These are phyloP conservation scores for Hymenopus coronatus DNA, from an alignment of 2,888 invertebrate genomes.

Conservation along the genomic window DNA sequence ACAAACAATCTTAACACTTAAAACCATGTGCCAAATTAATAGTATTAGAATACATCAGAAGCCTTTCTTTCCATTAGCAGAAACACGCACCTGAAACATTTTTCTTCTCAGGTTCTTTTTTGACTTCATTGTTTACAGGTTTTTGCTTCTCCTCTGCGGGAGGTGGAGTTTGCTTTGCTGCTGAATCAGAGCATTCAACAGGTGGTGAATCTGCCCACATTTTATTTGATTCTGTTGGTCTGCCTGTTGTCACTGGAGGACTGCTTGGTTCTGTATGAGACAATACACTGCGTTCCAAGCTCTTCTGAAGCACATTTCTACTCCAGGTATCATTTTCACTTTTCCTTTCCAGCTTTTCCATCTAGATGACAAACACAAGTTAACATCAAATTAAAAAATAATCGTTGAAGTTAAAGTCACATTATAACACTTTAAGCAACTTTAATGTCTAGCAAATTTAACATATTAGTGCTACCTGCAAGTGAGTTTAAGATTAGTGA, in stretches of 20 bases:
- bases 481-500: too few species aligned
- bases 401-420: too few species aligned
- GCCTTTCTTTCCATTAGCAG: neutral
- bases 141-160: conserved; percentile 25
- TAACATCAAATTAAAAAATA: too few species aligned
- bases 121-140: neutral
- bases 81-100: neutral
- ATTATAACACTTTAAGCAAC: too few species aligned
- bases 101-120: conserved; percentile 21
- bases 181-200: conserved; percentile 17
- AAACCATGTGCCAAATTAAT: too few species aligned
- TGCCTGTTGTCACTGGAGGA: neutral
- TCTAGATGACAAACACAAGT: neutral
- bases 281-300: neutral
- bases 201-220: conserved; percentile 30
- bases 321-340: conserved; percentile 26
- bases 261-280: neutral
- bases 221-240: conserved; percentile 14
- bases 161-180: conserved; percentile 3
- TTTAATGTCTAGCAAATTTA: too few species aligned
- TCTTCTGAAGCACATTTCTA: conserved; percentile 16
- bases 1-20: too few species aligned
- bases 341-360: conserved; percentile 23
- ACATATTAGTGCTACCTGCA: too few species aligned
- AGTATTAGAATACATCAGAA: too few species aligned